phyloP scores from a whole-genome alignment of 2,888 invertebrate genomes.

The Parnassius orleans region DNA sequence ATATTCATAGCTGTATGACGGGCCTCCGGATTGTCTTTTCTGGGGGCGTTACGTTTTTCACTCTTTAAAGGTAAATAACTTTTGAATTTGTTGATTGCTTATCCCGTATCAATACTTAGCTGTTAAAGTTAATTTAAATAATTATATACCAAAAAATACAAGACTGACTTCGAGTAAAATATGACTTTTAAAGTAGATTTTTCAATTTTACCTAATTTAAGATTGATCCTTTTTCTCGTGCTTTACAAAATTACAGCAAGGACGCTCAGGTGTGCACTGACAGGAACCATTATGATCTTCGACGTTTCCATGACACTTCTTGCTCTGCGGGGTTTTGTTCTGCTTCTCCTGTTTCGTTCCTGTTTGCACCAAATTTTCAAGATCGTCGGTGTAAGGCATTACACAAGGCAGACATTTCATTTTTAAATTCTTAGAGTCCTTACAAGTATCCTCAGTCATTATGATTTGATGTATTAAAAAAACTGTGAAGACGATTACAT shows the following conservation, averaged over 20 bases:
- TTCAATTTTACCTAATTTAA: not conserved
- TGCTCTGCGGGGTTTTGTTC: constrained; percentile 12
- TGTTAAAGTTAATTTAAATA: too few species aligned
- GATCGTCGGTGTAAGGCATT: constrained; percentile 26
- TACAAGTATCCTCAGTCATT: constrained; percentile 21
- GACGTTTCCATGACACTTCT: constrained; percentile 16
- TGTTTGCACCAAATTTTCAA: constrained; percentile 3
- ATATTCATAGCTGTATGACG: not conserved
- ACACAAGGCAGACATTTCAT: constrained; percentile 42
- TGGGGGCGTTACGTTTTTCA: too few species aligned
- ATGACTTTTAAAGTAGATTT: too few species aligned
- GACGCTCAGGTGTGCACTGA: constrained; percentile 30
- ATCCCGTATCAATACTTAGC: too few species aligned
- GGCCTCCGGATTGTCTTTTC: too few species aligned
- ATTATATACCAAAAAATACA: too few species aligned
- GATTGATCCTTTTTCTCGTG: not conserved
- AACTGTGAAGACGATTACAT: constrained; percentile 6
- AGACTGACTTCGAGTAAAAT: too few species aligned
- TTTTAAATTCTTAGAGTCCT: constrained; percentile 29
- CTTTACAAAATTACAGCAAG: constrained; percentile 32
- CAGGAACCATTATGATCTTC: constrained; percentile 14
- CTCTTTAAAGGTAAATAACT: too few species aligned
- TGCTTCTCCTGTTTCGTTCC: constrained; percentile 22
- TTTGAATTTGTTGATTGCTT: too few species aligned
- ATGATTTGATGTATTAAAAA: too few species aligned